Base-by-base conservation (phyloP, 2,888 invertebrate species). In the Steinernema hermaphroditum region DNA sequence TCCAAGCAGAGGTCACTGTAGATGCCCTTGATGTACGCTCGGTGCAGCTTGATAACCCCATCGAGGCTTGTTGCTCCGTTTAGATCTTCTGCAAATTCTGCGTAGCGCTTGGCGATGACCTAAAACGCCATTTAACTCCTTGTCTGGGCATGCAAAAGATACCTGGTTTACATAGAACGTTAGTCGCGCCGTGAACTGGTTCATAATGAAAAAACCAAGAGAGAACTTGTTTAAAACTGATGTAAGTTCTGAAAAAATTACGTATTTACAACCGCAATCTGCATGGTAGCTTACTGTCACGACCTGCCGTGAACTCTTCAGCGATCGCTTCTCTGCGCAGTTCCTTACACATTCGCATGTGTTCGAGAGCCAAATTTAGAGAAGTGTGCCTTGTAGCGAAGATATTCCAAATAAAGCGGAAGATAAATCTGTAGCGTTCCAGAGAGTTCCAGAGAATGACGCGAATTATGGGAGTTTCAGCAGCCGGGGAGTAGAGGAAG, bases 401-500 rank as follows among this genome's bases (percentile, higher is more conserved):
- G 54, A 54, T 54, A 27, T 54, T 54, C 54, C 54, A 54, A 8
- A 27, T 4, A 24, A 24, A 54, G 22, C 12, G 27, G 54, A 54
- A 54, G 27, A 16, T 54, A 27, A 54, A 54, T 6, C 6, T 54
- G 27, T 54, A 54, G 6, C 54, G 54, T 12, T 54, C 24, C 54
- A 54, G 27, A 22, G 54, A 54, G 27, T 54, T 54, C 22, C 9
- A 54, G 6, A 54, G 27, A 16, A 54, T 54, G 27, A 54, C 24
- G 27, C 54, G 54, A 4, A 54, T 27, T 22, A 54, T 54, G 6
- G 54, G 54, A 22, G 12, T 19, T 54, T 54, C 54, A 6, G 54
- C 22, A 6, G 54, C 54, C 27, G 54, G 54, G 12, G 54, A 54
- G 27, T 54, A 54, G 24, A 54, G 27, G 27, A 54, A 54, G 54